phyloP scores from a whole-genome alignment of 1,140 invertebrate genomes.

The Dufourea novaeangliae region DNA sequence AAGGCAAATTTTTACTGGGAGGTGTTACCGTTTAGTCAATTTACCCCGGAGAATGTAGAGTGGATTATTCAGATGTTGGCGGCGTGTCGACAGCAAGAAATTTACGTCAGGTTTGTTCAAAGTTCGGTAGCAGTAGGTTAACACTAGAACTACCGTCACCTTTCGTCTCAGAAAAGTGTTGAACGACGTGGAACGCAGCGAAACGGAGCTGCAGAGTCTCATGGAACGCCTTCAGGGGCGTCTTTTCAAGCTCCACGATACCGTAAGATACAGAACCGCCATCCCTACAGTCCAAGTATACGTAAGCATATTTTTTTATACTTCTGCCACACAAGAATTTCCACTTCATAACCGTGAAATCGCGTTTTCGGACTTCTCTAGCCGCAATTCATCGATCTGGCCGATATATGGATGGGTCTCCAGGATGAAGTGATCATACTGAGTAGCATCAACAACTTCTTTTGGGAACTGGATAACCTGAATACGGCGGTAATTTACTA shows the following conservation, averaged over 20 bases:
- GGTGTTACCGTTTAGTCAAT: slow-evolving; percentile 48
- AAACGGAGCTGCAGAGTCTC: slow-evolving; percentile 77
- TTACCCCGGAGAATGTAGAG: slow-evolving; percentile 76
- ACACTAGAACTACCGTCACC: too few species aligned
- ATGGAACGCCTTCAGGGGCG: slow-evolving; percentile 78
- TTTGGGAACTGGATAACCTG: slow-evolving; percentile 80
- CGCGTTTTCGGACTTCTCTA: slow-evolving; percentile 59
- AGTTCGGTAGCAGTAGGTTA: too few species aligned
- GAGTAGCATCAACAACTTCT: slow-evolving; percentile 83
- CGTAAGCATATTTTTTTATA: slow-evolving; percentile 78
- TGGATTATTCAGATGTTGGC: slow-evolving; percentile 82
- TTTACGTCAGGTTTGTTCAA: slow-evolving; percentile 80
- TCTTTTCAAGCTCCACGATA: slow-evolving; percentile 82
- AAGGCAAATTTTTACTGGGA: slow-evolving; percentile 43
- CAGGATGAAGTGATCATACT: slow-evolving; percentile 85
- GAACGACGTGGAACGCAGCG: slow-evolving; percentile 81
- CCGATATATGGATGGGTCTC: slow-evolving; percentile 84
- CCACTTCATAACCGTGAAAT: background rate
- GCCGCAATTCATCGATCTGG: slow-evolving; percentile 85
- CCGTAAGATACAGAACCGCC: slow-evolving; percentile 84
- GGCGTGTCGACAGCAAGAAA: slow-evolving; percentile 84
- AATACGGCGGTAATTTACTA: slow-evolving; percentile 77
- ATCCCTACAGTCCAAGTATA: slow-evolving; percentile 85
- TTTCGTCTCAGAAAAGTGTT: slow-evolving; percentile 81
- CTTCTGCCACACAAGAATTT: background rate